A percentile compares a stretch with the other conserved stretches of the same genome.
Conservation (phyloP, 2,113 vertebrate species). For the Alectura lathami region DNA sequence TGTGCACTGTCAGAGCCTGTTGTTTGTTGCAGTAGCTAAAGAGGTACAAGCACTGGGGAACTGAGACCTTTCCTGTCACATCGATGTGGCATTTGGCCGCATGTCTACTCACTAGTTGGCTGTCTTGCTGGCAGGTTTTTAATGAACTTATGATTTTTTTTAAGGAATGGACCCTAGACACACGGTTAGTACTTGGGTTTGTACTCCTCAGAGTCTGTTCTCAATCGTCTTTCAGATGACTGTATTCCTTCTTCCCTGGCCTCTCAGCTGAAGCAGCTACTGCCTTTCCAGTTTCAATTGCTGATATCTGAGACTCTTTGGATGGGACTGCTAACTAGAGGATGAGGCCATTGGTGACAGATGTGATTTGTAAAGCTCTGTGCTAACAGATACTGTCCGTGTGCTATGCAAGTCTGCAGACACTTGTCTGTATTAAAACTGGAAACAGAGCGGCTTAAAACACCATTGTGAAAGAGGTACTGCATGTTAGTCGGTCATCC, state of each 20-base stretch:
- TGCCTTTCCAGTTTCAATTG: background rate
- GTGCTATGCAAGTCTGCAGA: background rate
- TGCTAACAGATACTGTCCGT: background rate
- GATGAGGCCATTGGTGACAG: background rate
- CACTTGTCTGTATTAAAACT: background rate
- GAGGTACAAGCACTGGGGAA: background rate
- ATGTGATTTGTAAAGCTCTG: background rate
- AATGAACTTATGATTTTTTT: background rate
- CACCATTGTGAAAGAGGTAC: background rate
- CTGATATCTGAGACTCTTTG: background rate
- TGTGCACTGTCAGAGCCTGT: background rate
- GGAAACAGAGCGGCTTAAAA: conserved; percentile 22
- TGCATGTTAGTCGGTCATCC: conserved; percentile 29
- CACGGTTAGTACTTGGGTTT: rapidly evolving
- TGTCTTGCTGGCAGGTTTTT: background rate
- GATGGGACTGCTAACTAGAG: background rate
- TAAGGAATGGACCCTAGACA: background rate
- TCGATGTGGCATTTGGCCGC: background rate
- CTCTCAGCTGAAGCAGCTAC: background rate
- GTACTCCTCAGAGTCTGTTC: background rate
- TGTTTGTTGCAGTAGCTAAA: background rate
- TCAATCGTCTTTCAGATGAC: background rate
- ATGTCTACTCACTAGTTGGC: background rate
- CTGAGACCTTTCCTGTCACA: background rate
- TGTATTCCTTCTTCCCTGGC: background rate